Evolutionary conservation across 1,140 invertebrate genomes (phyloP), one percentile per base, ranked within the genome.

Genomic region (Cepaea nemoralis): DNA sequence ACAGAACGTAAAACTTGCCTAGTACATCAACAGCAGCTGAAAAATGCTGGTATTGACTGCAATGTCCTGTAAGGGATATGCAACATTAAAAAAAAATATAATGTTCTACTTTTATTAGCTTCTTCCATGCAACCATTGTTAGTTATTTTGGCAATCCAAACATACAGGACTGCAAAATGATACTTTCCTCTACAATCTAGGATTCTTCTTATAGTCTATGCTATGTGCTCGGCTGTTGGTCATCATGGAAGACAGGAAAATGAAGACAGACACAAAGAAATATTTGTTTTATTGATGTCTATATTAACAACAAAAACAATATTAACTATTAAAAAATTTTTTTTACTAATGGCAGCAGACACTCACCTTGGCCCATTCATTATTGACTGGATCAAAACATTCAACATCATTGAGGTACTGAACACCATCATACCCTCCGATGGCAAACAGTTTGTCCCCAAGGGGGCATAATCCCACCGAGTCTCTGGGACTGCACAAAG

Each of bases 361-460:
- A 81, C 83, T 78, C 70, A 91, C 91, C 88, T 91, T 91, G 27
- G 86, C 86, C 91, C 91, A 92, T 82, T 91, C 90, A 82, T 91
- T 91, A 78, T 79, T 89, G 24, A 89, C 85, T 63, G 91, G 88
- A 80, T 92, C 91, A 77, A 91, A 92, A 39, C 86, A 87, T 79
- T 92, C 91, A 24, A 91, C 91, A 83, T 92, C 91, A 80, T 88
- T 89, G 31, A 91, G 86, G 77, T 91, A 91, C 80, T 90, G 88
- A 83, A 90, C 88, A 27, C 91, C 91, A 83, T 91, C 91, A 82
- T 91, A 92, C 22, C 91, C 91, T 2, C 91, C 91, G 0, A 91
- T 90, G 75, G 90, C 89, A 77, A 89, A 91, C 40, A 92, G 84
- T 71, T 87, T 87, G 82, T 91, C 91, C 2, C 91, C 91, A 1